Percentiles rank a stretch among this genome's conserved stretches.
Evolutionary conservation across 1,140 invertebrate genomes (phyloP).

Genomic region (Zaprionus africanus): DNA sequence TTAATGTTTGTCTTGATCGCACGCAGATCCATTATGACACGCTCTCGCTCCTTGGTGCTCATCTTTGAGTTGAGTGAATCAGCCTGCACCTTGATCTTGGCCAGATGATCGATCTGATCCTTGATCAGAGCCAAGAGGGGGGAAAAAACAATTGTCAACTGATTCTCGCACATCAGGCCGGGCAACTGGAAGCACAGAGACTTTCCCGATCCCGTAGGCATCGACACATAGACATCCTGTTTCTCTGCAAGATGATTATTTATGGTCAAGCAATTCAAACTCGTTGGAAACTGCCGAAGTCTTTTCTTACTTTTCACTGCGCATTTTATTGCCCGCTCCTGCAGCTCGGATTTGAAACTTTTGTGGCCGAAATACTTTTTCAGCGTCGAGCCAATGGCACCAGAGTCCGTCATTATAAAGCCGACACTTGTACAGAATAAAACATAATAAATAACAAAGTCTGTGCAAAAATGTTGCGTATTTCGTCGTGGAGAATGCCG

Average conservation of each 20-base stretch:
- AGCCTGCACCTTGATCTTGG: constrained; percentile 89
- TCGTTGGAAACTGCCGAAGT: not conserved
- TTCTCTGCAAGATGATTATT: constrained; percentile 86
- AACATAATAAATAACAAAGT: constrained; percentile 29
- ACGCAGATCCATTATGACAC: constrained; percentile 90
- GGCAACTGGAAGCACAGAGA: constrained; percentile 97
- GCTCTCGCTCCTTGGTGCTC: constrained; percentile 88
- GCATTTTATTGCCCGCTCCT: constrained; percentile 68
- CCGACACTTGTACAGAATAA: not conserved
- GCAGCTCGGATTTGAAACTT: constrained; percentile 77
- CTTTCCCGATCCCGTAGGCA: constrained; percentile 98
- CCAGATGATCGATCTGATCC: constrained; percentile 91
- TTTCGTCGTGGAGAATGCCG: constrained; percentile 41
- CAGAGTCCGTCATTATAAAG: constrained; percentile 44
- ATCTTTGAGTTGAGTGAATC: constrained; percentile 96
- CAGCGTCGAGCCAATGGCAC: constrained; percentile 51
- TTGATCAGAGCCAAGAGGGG: constrained; percentile 95
- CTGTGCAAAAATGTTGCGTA: constrained; percentile 37
- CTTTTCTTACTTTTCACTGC: constrained; percentile 71
- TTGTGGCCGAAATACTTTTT: constrained; percentile 69
- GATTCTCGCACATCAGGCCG: constrained; percentile 89
- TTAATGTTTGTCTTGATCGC: constrained; percentile 89
- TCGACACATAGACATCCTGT: constrained; percentile 92
- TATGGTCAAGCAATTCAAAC: not conserved
- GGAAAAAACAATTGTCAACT: constrained; percentile 95